phyloP scores from a whole-genome alignment of 2,113 vertebrate species.

The Himantopus leucocephalus region DNA sequence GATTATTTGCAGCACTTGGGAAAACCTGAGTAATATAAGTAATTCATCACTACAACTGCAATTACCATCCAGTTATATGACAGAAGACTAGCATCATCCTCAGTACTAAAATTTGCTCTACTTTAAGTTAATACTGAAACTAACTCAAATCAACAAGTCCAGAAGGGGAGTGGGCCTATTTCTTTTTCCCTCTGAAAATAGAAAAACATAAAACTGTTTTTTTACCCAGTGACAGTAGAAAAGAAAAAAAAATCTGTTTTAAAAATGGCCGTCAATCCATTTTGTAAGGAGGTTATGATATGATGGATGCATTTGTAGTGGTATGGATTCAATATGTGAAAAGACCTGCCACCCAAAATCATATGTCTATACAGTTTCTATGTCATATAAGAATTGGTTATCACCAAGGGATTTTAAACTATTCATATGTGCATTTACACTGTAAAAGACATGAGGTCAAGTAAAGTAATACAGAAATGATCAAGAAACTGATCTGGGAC shows the following conservation, averaged over 20 bases:
- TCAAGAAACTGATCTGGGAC: neutral
- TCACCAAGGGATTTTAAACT: neutral
- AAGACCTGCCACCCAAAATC: neutral
- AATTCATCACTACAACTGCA: neutral
- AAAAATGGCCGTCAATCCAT: neutral
- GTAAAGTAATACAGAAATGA: neutral
- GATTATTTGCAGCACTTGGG: neutral
- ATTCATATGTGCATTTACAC: neutral
- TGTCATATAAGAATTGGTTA: neutral
- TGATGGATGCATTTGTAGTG: neutral
- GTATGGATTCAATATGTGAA: neutral
- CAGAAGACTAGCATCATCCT: neutral
- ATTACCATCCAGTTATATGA: neutral
- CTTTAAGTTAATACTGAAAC: neutral
- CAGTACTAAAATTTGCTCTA: neutral
- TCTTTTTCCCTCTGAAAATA: neutral
- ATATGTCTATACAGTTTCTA: neutral
- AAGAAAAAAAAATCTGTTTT: neutral
- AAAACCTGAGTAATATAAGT: neutral
- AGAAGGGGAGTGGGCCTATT: neutral
- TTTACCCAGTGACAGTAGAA: neutral
- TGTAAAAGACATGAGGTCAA: neutral
- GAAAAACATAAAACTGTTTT: neutral
- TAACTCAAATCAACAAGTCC: neutral
- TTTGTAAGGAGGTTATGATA: neutral